phyloP scores from a whole-genome alignment of 2,888 invertebrate genomes.

The Drosophila affinis region DNA sequence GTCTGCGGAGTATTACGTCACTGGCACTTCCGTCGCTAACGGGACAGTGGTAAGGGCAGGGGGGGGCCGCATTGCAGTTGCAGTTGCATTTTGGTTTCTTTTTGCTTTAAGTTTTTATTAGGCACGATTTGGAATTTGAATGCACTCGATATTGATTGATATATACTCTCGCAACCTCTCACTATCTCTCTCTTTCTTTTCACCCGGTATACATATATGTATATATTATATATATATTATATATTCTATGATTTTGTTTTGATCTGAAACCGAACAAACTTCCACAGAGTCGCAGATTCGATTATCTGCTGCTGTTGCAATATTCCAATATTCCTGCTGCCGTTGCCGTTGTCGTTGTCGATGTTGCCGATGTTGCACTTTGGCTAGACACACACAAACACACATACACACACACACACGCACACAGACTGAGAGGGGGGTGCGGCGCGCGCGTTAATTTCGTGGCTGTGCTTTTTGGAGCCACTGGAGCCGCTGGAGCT shows the following conservation, averaged over 20 bases:
- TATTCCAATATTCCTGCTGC: conserved; percentile 44
- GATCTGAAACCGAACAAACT: conserved; percentile 73
- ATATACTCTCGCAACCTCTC: conserved; percentile 29
- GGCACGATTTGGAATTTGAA: conserved; percentile 77
- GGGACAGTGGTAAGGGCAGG: conserved; percentile 29
- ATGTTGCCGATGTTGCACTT: conserved; percentile 5
- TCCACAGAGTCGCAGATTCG: conserved; percentile 15
- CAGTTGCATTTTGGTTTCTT: conserved; percentile 46
- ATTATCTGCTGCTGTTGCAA: conserved; percentile 61
- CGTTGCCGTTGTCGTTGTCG: conserved; percentile 5
- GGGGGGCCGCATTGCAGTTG: conserved; percentile 35
- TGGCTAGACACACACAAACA: conserved; percentile 24
- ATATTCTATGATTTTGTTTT: conserved; percentile 41
- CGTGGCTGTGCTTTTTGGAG: conserved; percentile 26
- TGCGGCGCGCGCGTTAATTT: conserved; percentile 12
- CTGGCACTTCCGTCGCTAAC: conserved; percentile 75
- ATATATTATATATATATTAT: conserved; percentile 9
- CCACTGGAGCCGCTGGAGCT: conserved; percentile 4
- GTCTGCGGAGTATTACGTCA: conserved; percentile 71
- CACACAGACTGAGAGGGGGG: conserved; percentile 6
- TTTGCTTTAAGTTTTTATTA: conserved; percentile 44
- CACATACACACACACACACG: conserved; percentile 23
- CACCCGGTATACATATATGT: conserved; percentile 9
- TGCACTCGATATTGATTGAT: conserved; percentile 59
- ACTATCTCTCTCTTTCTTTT: background rate